A percentile compares a stretch with the other conserved stretches of the same genome.
Conservation (phyloP, 1,140 invertebrate genomes). For the Acromyrmex echinatior region DNA sequence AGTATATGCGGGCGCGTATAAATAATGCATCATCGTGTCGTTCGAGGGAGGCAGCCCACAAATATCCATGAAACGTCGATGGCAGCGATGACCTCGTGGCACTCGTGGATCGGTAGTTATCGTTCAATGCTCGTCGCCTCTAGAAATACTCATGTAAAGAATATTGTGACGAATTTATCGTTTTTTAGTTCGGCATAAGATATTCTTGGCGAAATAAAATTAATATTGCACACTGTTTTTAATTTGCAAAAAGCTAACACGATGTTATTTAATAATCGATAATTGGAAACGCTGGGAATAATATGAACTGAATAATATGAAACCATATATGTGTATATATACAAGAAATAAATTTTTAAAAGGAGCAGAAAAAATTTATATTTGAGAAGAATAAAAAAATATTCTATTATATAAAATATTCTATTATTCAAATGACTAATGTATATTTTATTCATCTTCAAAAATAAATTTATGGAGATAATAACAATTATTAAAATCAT, state of each 20-base stretch:
- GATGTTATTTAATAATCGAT: conserved; percentile 13
- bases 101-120: conserved; percentile 63
- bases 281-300: background rate
- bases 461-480: background rate
- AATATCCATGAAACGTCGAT: conserved; percentile 78
- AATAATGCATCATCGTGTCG: conserved; percentile 80
- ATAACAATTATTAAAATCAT: background rate
- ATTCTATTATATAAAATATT: background rate
- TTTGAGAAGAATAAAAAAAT: background rate
- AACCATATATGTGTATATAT: background rate
- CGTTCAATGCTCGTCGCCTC: conserved; percentile 38
- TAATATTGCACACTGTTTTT: background rate
- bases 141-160: conserved; percentile 1
- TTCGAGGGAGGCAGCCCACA: conserved; percentile 69
- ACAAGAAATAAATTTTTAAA: background rate
- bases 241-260: background rate
- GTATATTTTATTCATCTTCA: background rate
- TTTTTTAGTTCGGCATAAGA: background rate
- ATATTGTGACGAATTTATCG: background rate
- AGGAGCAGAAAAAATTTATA: background rate
- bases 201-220: conserved; percentile 15
- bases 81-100: conserved; percentile 77
- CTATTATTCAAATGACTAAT: background rate
- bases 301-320: background rate
- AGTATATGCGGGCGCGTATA: conserved; percentile 73